Percentiles rank a stretch among this genome's conserved stretches.
Conservation (phyloP, 2,888 invertebrate species). For the Cataglyphis altisquamis region DNA sequence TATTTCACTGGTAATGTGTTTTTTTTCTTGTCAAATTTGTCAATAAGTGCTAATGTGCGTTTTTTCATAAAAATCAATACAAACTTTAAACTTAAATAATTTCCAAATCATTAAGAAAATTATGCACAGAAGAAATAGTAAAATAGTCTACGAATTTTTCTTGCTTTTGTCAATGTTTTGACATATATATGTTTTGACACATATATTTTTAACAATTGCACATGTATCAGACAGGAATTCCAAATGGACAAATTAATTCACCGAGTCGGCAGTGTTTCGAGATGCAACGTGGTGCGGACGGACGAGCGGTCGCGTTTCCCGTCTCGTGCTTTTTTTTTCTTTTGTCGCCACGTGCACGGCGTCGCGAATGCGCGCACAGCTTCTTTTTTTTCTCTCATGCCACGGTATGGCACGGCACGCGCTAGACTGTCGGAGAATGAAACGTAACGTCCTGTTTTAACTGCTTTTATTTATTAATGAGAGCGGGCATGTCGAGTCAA, state of each 20-base stretch:
- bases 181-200: too few species aligned
- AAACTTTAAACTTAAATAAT: too few species aligned
- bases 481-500: slow-evolving; percentile 73
- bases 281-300: slow-evolving; percentile 54
- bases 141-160: too few species aligned
- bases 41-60: too few species aligned
- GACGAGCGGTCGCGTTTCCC: slow-evolving; percentile 28
- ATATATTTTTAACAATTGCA: slow-evolving; percentile 12
- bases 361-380: slow-evolving; percentile 14
- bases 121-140: too few species aligned
- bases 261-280: slow-evolving; percentile 57
- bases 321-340: not conserved
- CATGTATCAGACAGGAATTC: not conserved
- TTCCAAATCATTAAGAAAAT: too few species aligned
- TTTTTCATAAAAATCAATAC: too few species aligned
- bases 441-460: slow-evolving; percentile 56
- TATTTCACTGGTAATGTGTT: too few species aligned
- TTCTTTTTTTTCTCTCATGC: slow-evolving; percentile 53
- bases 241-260: slow-evolving; percentile 60
- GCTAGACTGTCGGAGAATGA: slow-evolving; percentile 61
- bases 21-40: too few species aligned
- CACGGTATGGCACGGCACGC: slow-evolving; percentile 55
- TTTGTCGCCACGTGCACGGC: slow-evolving; percentile 55
- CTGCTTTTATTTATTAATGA: slow-evolving; percentile 65
- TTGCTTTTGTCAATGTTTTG: too few species aligned